Evolutionary conservation across 2,113 vertebrate genomes (phyloP), one percentile per base, ranked within the genome.

Genomic region (human (Homo sapiens)): DNA sequence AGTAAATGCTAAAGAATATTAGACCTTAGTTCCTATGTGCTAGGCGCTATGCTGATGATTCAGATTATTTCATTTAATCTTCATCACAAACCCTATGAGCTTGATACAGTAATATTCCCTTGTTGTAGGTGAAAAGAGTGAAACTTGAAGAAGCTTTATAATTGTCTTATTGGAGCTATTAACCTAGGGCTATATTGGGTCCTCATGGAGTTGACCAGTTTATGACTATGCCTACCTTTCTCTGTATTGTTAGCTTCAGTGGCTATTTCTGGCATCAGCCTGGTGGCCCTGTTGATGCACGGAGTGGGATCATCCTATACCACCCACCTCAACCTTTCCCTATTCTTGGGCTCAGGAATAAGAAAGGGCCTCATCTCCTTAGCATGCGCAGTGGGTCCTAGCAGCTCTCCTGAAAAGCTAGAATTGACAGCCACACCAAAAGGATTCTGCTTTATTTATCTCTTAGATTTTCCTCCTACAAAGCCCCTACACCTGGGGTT

Each of bases 401-500:
- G 18, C 22, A 78, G 59, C 3, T 92, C 23, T 40, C 35, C 30
- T 1, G 14, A 84, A 88, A 90, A 88, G 5, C n/a, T 76, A 22
- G 89, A 80, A 43, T 45, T 20, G 13, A 90, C 35, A 59, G 10
- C 1, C 14, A n/a, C 45, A 61, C 43, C 81, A 40, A 89, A 76
- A 68, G 61, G 61, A 79, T 83, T 92, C 94, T 89, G 78, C 35
- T 93, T 92, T 73, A 75, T 75, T 91, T 94, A n/a, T 94, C 32
- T 76, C 93, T 83, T 95, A 45, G 96, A 64, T 88, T 92, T 66
- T 57, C 48, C 80, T 94, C 85, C 64, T 66, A 88, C 45, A 86
- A 94, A 98, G 20, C 78, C 73, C 86, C 48, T 80, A 76, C 25
- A 88, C 64, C 92, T 96, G 79, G 79, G 68, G 91, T 97, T 94